Percentiles rank a stretch among this genome's conserved stretches.
phyloP scores from a whole-genome alignment of 2,888 invertebrate genomes.

The Cosmia pyralina region DNA sequence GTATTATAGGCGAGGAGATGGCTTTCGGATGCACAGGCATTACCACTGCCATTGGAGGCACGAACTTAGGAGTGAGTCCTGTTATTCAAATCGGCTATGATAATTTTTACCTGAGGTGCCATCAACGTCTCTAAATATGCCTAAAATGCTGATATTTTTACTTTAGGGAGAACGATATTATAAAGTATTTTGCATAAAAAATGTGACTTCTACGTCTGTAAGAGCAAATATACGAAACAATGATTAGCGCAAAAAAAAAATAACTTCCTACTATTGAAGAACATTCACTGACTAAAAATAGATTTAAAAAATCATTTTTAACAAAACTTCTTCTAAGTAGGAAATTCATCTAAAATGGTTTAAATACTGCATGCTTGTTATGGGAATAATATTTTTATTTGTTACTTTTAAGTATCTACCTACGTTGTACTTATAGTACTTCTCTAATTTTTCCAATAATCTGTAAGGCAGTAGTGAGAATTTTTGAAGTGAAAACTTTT shows the following conservation, averaged over 20 bases:
- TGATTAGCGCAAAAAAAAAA: neutral
- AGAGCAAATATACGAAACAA: neutral
- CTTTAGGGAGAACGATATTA: too few relatives aligned
- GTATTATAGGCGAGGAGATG: slow-evolving; percentile 92
- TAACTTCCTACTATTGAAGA: neutral
- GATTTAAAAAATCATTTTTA: neutral
- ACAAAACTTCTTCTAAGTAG: neutral
- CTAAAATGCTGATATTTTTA: neutral
- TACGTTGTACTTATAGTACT: neutral
- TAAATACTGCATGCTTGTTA: slow-evolving; percentile 8
- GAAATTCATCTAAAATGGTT: neutral
- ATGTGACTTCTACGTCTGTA: neutral
- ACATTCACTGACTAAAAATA: neutral
- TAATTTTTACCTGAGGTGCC: slow-evolving; percentile 45
- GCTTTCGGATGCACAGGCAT: slow-evolving; percentile 94
- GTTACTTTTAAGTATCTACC: neutral
- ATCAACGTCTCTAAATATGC: slow-evolving; percentile 32
- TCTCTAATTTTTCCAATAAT: neutral
- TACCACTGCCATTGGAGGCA: slow-evolving; percentile 93
- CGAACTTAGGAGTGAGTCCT: slow-evolving; percentile 90
- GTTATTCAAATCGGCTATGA: slow-evolving; percentile 1
- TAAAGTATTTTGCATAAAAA: too few relatives aligned
- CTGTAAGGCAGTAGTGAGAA: neutral
- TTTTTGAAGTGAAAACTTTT: neutral
- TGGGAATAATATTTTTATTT: neutral